Base-by-base conservation (phyloP, 2,888 invertebrate species). In the Caenorhabditis becei region DNA sequence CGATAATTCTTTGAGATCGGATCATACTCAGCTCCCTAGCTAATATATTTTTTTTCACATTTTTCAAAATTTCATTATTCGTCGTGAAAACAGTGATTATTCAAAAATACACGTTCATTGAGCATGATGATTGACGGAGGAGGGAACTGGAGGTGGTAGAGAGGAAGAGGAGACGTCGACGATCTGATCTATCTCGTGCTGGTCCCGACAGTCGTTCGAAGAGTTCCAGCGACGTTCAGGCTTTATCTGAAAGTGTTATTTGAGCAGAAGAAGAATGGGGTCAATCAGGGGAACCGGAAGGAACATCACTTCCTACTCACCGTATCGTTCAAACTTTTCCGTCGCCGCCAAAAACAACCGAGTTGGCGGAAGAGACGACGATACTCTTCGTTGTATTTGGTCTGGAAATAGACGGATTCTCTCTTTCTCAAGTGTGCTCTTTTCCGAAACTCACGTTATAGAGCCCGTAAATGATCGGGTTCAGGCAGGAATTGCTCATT, bases 401-500 rank as follows among this genome's bases (percentile, higher is more conserved):
- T 66, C 82, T 71, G 61, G 35, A 77, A 80, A n/a, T n/a, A n/a
- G n/a, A n/a, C n/a, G n/a, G n/a, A n/a, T n/a, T 5, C 14, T 41
- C 41, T 14, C 41, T 2, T 32, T 32, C 32, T 32, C 32, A 32
- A n/a, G 8, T 16, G 10, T 20, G 7, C 44, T 10, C 28, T 18
- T 28, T 28, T 28, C 14, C 14, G 7, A 2, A 41, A 74, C 94
- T 95, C 92, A 96, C 96, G 91, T 96, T 96, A 90, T 95, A 95
- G 86, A 96, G 95, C 41, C 95, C 95, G 90, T 96, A 96, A 88
- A 96, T 95, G 91, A 96, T 95, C 0, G 96, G 96, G 92, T 96
- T 96, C 91, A 95, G 95, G 92, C 96, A 96, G 72, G 95, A 95
- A 91, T 96, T 96, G 89, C 95, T 95, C 95, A 95, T 95, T 0